phyloP scores from a whole-genome alignment of 2,797 vertebrate genomes.

The Neopelma chrysocephalum region DNA sequence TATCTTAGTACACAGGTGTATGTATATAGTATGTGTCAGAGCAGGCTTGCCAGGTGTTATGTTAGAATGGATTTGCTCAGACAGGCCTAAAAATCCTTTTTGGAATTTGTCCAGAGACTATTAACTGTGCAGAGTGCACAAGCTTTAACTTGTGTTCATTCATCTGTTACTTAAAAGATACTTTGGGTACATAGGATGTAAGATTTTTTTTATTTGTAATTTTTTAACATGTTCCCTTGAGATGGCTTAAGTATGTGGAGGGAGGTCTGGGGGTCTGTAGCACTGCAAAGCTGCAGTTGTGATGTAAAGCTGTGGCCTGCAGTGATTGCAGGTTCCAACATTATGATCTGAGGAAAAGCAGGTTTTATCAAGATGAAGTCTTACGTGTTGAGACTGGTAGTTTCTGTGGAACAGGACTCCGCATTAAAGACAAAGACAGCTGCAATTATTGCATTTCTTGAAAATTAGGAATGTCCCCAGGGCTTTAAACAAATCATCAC shows the following conservation, averaged over 20 bases:
- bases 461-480: background rate
- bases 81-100: background rate
- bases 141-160: background rate
- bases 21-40: background rate
- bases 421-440: slow-evolving; percentile 1
- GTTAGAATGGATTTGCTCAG: background rate
- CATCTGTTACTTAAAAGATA: background rate
- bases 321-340: background rate
- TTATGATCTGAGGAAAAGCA: background rate
- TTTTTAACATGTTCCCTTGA: background rate
- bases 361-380: slow-evolving; percentile 17
- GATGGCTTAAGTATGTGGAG: background rate
- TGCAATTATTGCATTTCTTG: slow-evolving; percentile 15
- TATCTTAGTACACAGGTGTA: background rate
- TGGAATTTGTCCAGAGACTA: background rate
- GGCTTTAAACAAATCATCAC: background rate
- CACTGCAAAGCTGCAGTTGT: background rate
- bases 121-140: background rate
- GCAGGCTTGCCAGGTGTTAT: background rate
- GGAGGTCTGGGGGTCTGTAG: background rate
- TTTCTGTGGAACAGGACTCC: background rate
- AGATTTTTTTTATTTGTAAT: background rate
- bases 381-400: background rate
- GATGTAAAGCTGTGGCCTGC: background rate
- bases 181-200: background rate